Conservation (phyloP, 1,140 invertebrate species). For the Leptinotarsa texana region DNA sequence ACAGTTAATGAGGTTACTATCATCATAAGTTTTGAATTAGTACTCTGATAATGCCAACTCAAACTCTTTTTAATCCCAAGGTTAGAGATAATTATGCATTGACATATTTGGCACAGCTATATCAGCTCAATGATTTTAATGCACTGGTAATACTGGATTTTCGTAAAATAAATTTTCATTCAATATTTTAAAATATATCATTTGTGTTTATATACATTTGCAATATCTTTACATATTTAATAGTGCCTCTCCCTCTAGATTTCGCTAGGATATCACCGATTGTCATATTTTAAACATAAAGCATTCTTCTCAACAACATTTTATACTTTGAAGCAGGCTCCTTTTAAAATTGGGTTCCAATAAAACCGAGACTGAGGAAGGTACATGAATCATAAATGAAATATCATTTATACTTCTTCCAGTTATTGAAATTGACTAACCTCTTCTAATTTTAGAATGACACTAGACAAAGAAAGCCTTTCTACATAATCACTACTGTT, state of each 20-base stretch:
- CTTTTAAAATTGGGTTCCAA: not conserved
- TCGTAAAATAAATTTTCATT: conserved; percentile 35
- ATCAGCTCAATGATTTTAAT: conserved; percentile 31
- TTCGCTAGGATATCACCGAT: conserved; percentile 51
- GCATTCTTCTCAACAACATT: conserved; percentile 17
- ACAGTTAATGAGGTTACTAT: too few species aligned
- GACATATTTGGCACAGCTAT: conserved; percentile 45
- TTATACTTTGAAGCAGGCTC: conserved; percentile 24
- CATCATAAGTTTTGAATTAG: too few species aligned
- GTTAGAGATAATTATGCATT: conserved; percentile 1
- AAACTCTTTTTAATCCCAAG: not conserved
- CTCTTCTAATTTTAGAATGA: not conserved
- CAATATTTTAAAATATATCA: conserved; percentile 43
- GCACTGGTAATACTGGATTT: conserved; percentile 42
- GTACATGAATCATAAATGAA: not conserved
- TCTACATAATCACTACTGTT: not conserved
- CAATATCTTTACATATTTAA: conserved; percentile 34
- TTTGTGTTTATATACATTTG: conserved; percentile 46
- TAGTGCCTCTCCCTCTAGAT: conserved; percentile 52
- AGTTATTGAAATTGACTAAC: not conserved
- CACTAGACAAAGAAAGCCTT: not conserved
- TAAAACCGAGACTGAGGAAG: not conserved
- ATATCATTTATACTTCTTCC: not conserved
- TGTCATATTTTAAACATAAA: conserved; percentile 45
- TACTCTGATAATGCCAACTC: too few species aligned